Conservation (phyloP, 2,888 invertebrate genomes). For the Oligia latruncula region DNA sequence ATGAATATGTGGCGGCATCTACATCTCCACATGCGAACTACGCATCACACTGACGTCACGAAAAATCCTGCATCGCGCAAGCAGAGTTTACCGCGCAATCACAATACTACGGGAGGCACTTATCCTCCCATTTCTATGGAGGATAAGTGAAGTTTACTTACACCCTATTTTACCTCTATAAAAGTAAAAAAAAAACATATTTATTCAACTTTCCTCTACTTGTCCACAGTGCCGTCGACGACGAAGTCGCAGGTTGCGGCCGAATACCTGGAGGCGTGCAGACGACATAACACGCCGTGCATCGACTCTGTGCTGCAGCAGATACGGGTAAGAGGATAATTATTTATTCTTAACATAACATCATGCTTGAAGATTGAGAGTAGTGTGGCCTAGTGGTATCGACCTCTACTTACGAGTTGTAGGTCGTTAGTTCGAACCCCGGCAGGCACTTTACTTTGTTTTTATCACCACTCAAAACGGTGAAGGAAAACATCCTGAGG, state of each 20-base stretch:
- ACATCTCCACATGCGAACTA: background rate
- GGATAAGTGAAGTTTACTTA: background rate
- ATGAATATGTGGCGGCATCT: background rate
- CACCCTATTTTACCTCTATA: background rate
- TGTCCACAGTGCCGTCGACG: constrained; percentile 90
- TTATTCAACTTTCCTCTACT: background rate
- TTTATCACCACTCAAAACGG: too few relatives aligned
- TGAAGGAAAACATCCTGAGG: too few relatives aligned
- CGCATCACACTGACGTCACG: background rate
- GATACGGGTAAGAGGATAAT: constrained; percentile 90
- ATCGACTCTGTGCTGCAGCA: constrained; percentile 93
- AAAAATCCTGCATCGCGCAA: background rate
- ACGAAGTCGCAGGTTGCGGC: constrained; percentile 92
- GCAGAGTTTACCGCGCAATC: background rate
- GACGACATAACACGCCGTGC: constrained; percentile 92
- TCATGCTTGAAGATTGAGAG: too few relatives aligned
- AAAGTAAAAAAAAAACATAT: background rate
- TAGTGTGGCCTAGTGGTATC: too few relatives aligned
- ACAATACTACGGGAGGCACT: background rate
- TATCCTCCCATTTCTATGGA: background rate
- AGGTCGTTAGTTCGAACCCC: too few relatives aligned
- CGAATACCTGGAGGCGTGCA: constrained; percentile 93
- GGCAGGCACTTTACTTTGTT: too few relatives aligned
- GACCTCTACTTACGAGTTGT: too few relatives aligned
- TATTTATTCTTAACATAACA: background rate